These are phyloP conservation scores for Drosophila emarginata DNA, from an alignment of 2,888 invertebrate genomes.

Conservation along the genomic window DNA sequence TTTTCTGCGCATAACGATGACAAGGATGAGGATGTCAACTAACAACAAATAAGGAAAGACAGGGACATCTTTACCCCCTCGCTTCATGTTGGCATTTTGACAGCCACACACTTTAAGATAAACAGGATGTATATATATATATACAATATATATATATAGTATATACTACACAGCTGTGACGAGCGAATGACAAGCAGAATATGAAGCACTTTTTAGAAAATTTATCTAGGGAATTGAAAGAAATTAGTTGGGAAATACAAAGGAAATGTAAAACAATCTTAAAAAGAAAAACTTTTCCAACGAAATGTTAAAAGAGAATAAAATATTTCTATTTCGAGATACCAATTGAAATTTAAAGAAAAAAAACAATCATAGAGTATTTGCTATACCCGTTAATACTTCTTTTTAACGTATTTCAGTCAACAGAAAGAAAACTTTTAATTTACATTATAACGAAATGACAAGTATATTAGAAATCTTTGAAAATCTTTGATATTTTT, in stretches of 20 bases:
- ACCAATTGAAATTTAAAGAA: too few species aligned
- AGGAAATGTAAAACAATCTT: not conserved
- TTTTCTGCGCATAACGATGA: not conserved
- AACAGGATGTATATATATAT: not conserved
- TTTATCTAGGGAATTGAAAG: constrained; percentile 3
- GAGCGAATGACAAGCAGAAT: not conserved
- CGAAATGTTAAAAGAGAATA: not conserved
- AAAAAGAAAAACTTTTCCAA: not conserved
- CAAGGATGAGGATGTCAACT: not conserved
- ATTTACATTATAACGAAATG: too few species aligned
- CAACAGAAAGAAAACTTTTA: too few species aligned
- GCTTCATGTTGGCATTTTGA: constrained; percentile 11
- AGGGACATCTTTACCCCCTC: too few species aligned
- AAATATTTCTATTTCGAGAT: not conserved
- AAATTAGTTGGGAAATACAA: not conserved
- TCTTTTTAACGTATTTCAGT: too few species aligned
- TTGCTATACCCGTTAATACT: too few species aligned
- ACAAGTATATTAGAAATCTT: too few species aligned
- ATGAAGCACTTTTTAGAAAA: not conserved
- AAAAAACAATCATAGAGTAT: too few species aligned
- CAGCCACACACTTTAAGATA: not conserved
- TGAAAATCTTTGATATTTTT: too few species aligned
- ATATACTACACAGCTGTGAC: not conserved
- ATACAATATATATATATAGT: too few species aligned
- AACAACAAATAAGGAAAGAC: not conserved